Percentiles rank a stretch among this genome's conserved stretches.
Evolutionary conservation across 2,797 vertebrate species (phyloP).

Genomic region (Rhodeus uyekii): DNA sequence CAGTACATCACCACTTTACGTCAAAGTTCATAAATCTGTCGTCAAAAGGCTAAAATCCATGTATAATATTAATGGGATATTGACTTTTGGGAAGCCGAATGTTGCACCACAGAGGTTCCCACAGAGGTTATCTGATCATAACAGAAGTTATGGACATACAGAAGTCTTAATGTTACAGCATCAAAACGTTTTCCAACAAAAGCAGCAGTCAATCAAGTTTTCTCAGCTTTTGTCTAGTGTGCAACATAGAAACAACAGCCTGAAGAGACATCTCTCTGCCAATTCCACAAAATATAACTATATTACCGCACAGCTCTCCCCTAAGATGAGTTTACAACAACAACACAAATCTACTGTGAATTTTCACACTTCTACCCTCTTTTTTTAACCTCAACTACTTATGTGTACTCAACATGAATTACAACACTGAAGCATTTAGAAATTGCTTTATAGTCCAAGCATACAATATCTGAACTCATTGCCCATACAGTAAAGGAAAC

Average conservation of each 20-base stretch:
- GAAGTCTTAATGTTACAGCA: no score
- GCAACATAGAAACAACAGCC: background rate
- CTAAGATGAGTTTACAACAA: background rate
- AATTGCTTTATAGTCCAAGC: slow-evolving; percentile 31
- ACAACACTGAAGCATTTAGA: slow-evolving; percentile 25
- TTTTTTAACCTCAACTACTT: background rate
- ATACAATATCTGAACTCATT: slow-evolving; percentile 36
- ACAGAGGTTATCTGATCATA: background rate
- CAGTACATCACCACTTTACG: background rate
- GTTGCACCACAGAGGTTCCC: background rate
- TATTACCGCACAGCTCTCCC: background rate
- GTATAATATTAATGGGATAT: background rate
- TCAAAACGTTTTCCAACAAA: no score
- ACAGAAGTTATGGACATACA: background rate
- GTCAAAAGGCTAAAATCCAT: background rate
- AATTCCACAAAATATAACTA: background rate
- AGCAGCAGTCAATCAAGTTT: background rate
- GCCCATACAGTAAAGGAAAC: slow-evolving; percentile 27
- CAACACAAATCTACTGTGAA: background rate
- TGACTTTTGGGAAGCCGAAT: background rate
- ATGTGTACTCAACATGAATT: slow-evolving; percentile 15
- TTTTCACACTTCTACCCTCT: slow-evolving; percentile 28
- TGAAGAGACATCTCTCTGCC: background rate
- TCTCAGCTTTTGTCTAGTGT: background rate
- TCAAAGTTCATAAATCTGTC: background rate